Conservation (phyloP, 1,140 invertebrate species). For the Hetaerina americana region DNA sequence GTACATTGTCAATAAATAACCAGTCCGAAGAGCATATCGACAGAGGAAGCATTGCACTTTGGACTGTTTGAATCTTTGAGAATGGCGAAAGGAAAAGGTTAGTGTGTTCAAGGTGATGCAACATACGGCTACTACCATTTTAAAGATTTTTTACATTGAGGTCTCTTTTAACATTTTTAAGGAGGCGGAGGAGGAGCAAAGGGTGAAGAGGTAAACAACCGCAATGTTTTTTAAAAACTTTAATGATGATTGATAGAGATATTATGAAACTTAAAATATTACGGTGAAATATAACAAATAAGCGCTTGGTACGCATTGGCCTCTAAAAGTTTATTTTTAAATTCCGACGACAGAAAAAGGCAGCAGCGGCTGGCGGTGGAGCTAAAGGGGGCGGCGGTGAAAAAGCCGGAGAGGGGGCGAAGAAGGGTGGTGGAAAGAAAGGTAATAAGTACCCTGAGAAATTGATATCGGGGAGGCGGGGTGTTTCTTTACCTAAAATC, state of each 20-base stretch:
- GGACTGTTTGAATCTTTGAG: background rate
- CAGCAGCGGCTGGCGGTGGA: background rate
- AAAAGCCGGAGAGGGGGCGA: background rate
- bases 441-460: background rate
- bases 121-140: no score
- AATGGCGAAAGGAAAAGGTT: background rate
- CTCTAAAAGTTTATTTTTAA: background rate
- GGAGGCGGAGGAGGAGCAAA: background rate
- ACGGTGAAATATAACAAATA: background rate
- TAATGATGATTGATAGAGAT: no score
- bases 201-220: background rate
- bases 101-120: no score
- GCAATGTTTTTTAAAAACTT: background rate
- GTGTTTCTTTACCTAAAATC: background rate
- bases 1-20: background rate
- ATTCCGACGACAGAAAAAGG: background rate
- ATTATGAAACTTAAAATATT: no score
- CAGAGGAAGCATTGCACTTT: background rate
- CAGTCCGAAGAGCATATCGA: background rate
- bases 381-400: background rate
- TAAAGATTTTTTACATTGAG: no score
- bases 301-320: no score
- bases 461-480: background rate
- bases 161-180: no score
- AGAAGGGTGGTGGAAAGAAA: background rate